Percentiles rank a stretch among this genome's conserved stretches.
Conservation (phyloP, 2,888 invertebrate species). For the Drepana falcataria region DNA sequence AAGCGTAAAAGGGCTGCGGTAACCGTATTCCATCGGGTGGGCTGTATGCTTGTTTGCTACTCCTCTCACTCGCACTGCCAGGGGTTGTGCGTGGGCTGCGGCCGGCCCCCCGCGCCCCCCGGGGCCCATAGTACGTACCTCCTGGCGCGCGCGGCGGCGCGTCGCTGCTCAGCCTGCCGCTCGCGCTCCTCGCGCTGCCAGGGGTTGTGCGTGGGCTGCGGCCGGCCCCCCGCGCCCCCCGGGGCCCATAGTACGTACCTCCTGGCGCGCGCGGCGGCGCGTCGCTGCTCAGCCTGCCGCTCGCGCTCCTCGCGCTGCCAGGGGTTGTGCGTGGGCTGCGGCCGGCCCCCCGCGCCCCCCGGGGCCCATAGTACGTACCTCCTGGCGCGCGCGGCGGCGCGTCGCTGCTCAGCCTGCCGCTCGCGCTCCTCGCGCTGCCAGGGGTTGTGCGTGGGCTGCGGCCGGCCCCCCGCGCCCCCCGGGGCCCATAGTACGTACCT, state of each 20-base stretch:
- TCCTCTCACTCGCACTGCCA: slow-evolving; percentile 92
- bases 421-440: slow-evolving; percentile 93
- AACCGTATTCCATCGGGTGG: too few relatives aligned
- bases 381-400: slow-evolving; percentile 20
- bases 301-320: slow-evolving; percentile 93
- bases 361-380: slow-evolving; percentile 1
- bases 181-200: slow-evolving; percentile 92
- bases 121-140: background rate
- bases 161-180: slow-evolving; percentile 63
- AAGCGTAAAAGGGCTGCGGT: too few relatives aligned
- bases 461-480: too few relatives aligned
- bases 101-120: too few relatives aligned
- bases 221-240: too few relatives aligned
- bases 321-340: slow-evolving; percentile 52
- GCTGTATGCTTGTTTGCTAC: too few relatives aligned
- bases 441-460: slow-evolving; percentile 52
- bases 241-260: background rate
- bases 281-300: slow-evolving; percentile 74
- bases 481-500: slow-evolving; percentile 1
- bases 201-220: slow-evolving; percentile 60
- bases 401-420: slow-evolving; percentile 74
- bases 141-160: slow-evolving; percentile 17
- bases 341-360: too few relatives aligned
- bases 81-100: slow-evolving; percentile 60
- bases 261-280: slow-evolving; percentile 17